Evolutionary conservation across 2,888 invertebrate species (phyloP).

Genomic region (Dioctria linearis): DNA sequence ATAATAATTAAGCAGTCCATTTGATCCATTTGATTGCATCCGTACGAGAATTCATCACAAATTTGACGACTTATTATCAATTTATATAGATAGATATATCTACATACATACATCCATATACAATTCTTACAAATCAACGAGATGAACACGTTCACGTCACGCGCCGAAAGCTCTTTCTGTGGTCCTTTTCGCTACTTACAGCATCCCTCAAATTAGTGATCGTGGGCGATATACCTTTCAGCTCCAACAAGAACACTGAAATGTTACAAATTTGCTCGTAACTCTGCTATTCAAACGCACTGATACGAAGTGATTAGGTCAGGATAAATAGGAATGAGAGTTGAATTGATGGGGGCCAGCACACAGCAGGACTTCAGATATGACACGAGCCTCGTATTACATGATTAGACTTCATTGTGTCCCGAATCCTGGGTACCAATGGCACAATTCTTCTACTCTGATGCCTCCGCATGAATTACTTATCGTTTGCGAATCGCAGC

Average conservation of each 20-base stretch:
- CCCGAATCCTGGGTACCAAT: slow-evolving; percentile 2
- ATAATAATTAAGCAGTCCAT: slow-evolving; percentile 26
- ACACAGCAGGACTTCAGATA: slow-evolving; percentile 55
- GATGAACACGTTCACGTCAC: slow-evolving; percentile 30
- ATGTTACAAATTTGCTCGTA: slow-evolving; percentile 30
- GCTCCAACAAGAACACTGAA: slow-evolving; percentile 24
- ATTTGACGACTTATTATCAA: slow-evolving; percentile 5
- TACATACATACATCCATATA: too few species aligned
- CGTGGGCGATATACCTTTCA: background rate
- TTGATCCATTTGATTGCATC: background rate
- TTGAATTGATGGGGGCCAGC: slow-evolving; percentile 35
- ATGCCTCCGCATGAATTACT: slow-evolving; percentile 43
- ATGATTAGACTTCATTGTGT: slow-evolving; percentile 57
- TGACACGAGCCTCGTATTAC: slow-evolving; percentile 57
- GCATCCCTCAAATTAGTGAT: slow-evolving; percentile 1
- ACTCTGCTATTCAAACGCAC: slow-evolving; percentile 37
- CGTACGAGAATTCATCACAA: background rate
- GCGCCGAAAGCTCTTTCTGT: slow-evolving; percentile 32
- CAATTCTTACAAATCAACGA: background rate
- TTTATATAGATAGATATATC: background rate
- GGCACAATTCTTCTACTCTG: slow-evolving; percentile 17
- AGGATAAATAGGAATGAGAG: slow-evolving; percentile 26
- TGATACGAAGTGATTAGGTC: slow-evolving; percentile 46
- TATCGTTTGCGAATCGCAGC: slow-evolving; percentile 34
- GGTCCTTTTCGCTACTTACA: slow-evolving; percentile 31